These are phyloP conservation scores for Conomelus anceps DNA, from an alignment of 2,888 invertebrate genomes.

Conservation along the genomic window DNA sequence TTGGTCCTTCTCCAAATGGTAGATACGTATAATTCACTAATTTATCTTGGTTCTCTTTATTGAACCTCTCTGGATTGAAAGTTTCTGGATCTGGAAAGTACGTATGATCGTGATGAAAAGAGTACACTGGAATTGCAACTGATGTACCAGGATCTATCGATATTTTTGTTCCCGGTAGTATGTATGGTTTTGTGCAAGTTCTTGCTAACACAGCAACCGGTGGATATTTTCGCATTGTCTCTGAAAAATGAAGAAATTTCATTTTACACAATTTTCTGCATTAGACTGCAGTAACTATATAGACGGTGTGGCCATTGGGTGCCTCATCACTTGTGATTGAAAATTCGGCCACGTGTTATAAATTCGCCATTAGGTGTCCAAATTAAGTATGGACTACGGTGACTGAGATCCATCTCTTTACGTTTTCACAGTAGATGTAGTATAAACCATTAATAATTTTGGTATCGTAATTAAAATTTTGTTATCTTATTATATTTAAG, in stretches of 20 bases:
- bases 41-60: neutral
- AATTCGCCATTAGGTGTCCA: too few relatives aligned
- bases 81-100: conserved; percentile 52
- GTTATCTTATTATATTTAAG: too few relatives aligned
- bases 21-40: neutral
- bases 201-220: conserved; percentile 39
- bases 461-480: too few relatives aligned
- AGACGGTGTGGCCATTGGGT: too few relatives aligned
- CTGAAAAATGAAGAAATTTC: conserved; percentile 10
- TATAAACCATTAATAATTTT: too few relatives aligned
- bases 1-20: conserved; percentile 22
- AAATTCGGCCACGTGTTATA: too few relatives aligned
- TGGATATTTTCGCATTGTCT: conserved; percentile 40
- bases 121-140: conserved; percentile 49
- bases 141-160: conserved; percentile 36
- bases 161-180: conserved; percentile 28
- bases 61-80: conserved; percentile 21
- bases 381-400: too few relatives aligned
- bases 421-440: too few relatives aligned
- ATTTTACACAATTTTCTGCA: neutral
- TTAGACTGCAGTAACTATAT: too few relatives aligned
- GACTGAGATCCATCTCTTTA: too few relatives aligned
- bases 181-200: conserved; percentile 39
- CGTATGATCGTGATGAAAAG: conserved; percentile 53
- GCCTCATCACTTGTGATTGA: too few relatives aligned